These are phyloP conservation scores for Montipora capitata DNA, from an alignment of 92 coral and sea anemone genomes.

Conservation along the genomic window DNA sequence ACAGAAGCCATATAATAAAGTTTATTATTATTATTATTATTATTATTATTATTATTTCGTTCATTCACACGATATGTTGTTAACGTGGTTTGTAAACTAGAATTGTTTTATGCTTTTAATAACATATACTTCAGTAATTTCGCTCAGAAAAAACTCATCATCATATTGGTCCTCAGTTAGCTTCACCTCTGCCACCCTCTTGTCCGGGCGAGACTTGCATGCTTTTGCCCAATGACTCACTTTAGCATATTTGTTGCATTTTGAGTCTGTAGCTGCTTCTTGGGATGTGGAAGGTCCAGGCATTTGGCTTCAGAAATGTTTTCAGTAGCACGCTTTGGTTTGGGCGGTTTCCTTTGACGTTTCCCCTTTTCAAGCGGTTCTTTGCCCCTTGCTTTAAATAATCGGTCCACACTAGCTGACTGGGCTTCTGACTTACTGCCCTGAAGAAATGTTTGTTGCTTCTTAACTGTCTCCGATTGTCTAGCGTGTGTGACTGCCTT, in stretches of 20 bases:
- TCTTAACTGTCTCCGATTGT: constrained; percentile 35
- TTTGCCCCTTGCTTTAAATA: no score
- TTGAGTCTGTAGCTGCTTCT: constrained; percentile 5
- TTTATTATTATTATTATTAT: no score
- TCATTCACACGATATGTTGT: no score
- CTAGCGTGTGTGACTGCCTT: constrained; percentile 30
- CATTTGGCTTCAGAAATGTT: constrained; percentile 3
- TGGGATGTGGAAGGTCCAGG: constrained; percentile 2
- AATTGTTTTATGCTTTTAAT: no score
- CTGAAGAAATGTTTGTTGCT: constrained; percentile 26
- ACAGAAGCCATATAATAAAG: no score
- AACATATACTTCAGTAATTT: not conserved
- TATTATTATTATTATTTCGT: no score
- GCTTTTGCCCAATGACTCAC: constrained; percentile 11
- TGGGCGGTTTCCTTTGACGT: not conserved
- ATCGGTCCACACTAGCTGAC: no score
- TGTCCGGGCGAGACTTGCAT: not conserved
- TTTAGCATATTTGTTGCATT: constrained; percentile 7
- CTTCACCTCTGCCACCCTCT: constrained; percentile 11
- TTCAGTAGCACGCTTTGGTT: not conserved
- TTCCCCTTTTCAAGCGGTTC: no score
- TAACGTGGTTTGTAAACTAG: no score
- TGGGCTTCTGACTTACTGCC: no score
- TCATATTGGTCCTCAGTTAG: not conserved
- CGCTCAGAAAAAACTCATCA: constrained; percentile 12